Evolutionary conservation across 2,888 invertebrate species (phyloP), one percentile per base, ranked within the genome.

Genomic region (Ephialtes manifestator): DNA sequence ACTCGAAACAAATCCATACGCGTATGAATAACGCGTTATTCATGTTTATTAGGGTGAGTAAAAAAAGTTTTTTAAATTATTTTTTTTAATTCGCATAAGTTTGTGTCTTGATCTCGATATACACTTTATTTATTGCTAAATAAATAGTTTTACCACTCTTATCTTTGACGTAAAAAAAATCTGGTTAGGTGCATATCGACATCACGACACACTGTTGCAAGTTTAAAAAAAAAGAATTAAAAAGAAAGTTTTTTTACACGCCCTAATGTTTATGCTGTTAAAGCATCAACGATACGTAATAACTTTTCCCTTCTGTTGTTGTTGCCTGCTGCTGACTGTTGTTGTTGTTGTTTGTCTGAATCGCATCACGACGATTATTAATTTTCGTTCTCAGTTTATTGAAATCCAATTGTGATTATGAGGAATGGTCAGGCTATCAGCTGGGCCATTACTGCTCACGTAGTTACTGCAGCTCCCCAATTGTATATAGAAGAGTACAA

Each of bases 291-390:
- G 83, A 81, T 80, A 81, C 67, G 79, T 63, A 48, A 79, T 53
- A 63, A 74, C 65, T 83, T 79, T 68, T 82, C 67, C 77, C 77
- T 84, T 83, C 67, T 58, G 78, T 87, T 87, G 81, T 84, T 86
- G 77, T 84, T 86, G 86, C 76, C 70, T 70, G 79, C 63, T 70
- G 79, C 83, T 58, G 74, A 11, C 43, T 65, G 68, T 79, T 86
- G 86, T 86, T 87, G 84, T 87, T 86, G 87, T 87, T 87, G 78
- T 86, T 88, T 84, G 83, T 87, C 83, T 74, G 65, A 76, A 75
- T 78, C 84, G 77, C 82, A 84, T 80, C 75, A n/a, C 63, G 83
- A 86, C 72, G 78, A 83, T 86, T 86, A 83, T 84, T 87, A 79
- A 81, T 39, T 39, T 39, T 20, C 18, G 10, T 11, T 63, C 31